phyloP scores from a whole-genome alignment of 35 echinoderm and acorn worm species.

The Ophioderma brevispina region DNA sequence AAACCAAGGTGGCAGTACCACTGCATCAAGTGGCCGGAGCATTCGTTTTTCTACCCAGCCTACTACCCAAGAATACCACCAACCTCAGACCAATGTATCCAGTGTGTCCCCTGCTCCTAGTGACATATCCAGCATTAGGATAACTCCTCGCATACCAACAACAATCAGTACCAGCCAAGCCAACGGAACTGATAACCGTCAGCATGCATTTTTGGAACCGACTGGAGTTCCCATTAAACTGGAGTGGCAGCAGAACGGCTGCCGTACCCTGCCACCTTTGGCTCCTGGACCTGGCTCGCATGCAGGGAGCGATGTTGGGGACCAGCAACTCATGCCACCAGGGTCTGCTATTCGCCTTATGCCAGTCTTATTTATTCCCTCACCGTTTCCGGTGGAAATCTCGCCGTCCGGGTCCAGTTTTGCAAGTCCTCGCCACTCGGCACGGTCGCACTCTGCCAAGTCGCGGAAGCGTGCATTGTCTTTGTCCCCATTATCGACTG shows the following conservation, averaged over 20 bases:
- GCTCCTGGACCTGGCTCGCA: slow-evolving; percentile 82
- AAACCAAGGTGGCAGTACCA: neutral
- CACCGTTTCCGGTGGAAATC: slow-evolving; percentile 92
- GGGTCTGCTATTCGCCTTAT: slow-evolving; percentile 96
- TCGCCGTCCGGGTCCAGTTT: slow-evolving; percentile 98
- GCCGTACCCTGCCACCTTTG: slow-evolving; percentile 42
- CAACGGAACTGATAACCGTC: slow-evolving; percentile 44
- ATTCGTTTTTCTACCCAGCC: neutral
- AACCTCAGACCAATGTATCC: neutral
- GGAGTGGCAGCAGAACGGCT: slow-evolving; percentile 49
- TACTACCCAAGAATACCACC: neutral
- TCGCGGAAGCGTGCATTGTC: slow-evolving; percentile 86
- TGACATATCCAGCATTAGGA: slow-evolving; percentile 88
- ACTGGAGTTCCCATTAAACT: slow-evolving; percentile 64
- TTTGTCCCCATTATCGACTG: slow-evolving; percentile 88
- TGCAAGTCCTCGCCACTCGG: slow-evolving; percentile 94
- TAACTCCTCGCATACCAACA: slow-evolving; percentile 54
- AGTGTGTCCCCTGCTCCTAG: slow-evolving; percentile 75
- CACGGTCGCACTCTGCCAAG: slow-evolving; percentile 77
- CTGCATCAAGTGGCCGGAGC: neutral
- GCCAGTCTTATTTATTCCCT: slow-evolving; percentile 93
- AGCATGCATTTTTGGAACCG: slow-evolving; percentile 57
- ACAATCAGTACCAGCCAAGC: neutral
- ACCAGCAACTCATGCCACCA: slow-evolving; percentile 80
- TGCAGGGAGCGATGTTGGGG: slow-evolving; percentile 89